Evolutionary conservation across 2,888 invertebrate species (phyloP).

Genomic region (Agrilus cyanescens): DNA sequence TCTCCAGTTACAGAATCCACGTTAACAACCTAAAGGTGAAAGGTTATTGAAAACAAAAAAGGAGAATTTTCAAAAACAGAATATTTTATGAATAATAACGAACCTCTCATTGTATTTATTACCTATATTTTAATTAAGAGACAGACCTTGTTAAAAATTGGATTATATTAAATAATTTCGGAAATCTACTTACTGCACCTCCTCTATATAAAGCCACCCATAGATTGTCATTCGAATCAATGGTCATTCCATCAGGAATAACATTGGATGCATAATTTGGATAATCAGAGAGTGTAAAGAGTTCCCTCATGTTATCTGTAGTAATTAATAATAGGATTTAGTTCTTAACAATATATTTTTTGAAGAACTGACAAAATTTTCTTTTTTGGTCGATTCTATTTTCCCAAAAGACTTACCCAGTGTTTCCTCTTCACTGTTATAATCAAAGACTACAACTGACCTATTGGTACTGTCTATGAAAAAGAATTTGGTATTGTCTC

Average conservation of each 20-base stretch:
- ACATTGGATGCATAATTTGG: constrained; percentile 38
- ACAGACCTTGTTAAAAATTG: too few relatives aligned
- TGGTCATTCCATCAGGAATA: constrained; percentile 64
- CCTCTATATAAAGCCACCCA: constrained; percentile 58
- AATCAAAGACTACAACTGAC: constrained; percentile 55
- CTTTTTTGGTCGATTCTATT: too few relatives aligned
- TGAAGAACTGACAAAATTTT: not conserved
- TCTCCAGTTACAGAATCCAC: too few relatives aligned
- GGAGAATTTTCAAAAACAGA: too few relatives aligned
- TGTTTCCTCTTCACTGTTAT: constrained; percentile 40
- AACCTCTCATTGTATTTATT: too few relatives aligned
- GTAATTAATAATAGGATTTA: not conserved
- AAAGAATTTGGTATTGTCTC: constrained; percentile 54
- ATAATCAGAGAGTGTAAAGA: constrained; percentile 46
- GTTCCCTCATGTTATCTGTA: constrained; percentile 31
- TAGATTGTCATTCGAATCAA: constrained; percentile 58
- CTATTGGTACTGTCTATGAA: constrained; percentile 58
- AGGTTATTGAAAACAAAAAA: too few relatives aligned
- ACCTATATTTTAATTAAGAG: too few relatives aligned
- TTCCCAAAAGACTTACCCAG: constrained; percentile 24
- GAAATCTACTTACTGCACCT: constrained; percentile 41
- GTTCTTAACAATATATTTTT: not conserved
- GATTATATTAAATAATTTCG: not conserved
- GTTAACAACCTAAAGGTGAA: too few relatives aligned
- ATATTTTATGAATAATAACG: too few relatives aligned